A percentile compares a stretch with the other conserved stretches of the same genome.
Conservation (phyloP, 2,888 invertebrate genomes). For the Campoletis raptor region DNA sequence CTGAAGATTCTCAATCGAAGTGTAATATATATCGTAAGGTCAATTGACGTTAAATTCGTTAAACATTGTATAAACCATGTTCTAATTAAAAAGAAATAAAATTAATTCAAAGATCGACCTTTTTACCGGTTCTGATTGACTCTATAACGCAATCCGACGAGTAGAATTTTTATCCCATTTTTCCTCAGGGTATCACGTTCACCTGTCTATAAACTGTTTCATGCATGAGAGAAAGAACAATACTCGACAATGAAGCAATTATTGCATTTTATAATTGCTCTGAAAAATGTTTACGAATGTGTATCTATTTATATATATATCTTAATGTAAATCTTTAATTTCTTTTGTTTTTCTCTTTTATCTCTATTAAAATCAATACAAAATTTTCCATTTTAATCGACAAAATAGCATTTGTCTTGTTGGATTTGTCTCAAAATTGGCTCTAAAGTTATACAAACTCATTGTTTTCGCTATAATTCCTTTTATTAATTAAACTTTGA, state of each 20-base stretch:
- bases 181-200: not conserved
- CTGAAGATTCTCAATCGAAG: not conserved
- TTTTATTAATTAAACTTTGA: not conserved
- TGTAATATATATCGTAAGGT: constrained; percentile 9
- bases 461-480: not conserved
- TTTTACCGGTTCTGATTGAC: constrained; percentile 4
- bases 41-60: constrained; percentile 10
- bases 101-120: constrained; percentile 1
- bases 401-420: not conserved
- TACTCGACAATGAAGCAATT: constrained; percentile 31
- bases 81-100: constrained; percentile 26
- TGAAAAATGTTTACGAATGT: not conserved
- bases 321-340: not conserved
- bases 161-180: constrained; percentile 19
- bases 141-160: constrained; percentile 10
- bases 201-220: not conserved
- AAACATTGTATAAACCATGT: constrained; percentile 9
- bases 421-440: not conserved
- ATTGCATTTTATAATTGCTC: constrained; percentile 14
- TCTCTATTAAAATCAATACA: too few species aligned
- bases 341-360: too few species aligned
- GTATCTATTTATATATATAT: not conserved
- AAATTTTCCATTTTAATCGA: too few species aligned
- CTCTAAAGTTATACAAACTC: not conserved
- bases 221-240: not conserved